A percentile compares a stretch with the other conserved stretches of the same genome.
These are phyloP conservation scores for Hyaena hyaena DNA, from an alignment of 2,113 vertebrate genomes.

Conservation along the genomic window DNA sequence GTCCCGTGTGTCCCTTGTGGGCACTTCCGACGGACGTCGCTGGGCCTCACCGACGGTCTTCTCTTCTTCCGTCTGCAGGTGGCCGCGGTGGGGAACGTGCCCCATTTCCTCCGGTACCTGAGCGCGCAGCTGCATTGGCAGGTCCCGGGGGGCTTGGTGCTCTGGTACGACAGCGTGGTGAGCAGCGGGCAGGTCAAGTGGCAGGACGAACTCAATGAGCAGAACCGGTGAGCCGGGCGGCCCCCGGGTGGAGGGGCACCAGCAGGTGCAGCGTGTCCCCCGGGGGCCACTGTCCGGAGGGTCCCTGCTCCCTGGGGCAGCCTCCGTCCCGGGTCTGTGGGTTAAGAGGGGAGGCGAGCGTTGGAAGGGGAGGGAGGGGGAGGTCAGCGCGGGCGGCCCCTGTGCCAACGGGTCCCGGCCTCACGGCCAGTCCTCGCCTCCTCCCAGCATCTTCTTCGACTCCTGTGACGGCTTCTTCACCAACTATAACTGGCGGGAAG, in stretches of 20 bases:
- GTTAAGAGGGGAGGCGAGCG: accelerated
- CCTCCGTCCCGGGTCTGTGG: accelerated
- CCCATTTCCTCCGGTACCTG: slow-evolving; percentile 91
- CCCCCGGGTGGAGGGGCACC: accelerated
- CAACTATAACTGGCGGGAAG: slow-evolving; percentile 97
- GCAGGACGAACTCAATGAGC: slow-evolving; percentile 95
- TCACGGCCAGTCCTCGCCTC: accelerated
- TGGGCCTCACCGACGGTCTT: neutral
- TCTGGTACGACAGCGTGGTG: slow-evolving; percentile 97
- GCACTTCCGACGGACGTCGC: accelerated
- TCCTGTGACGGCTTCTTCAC: slow-evolving; percentile 96
- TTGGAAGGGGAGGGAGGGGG: neutral
- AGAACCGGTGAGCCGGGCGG: slow-evolving; percentile 88
- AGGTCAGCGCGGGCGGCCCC: accelerated
- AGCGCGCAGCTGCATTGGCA: slow-evolving; percentile 87
- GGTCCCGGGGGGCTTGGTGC: slow-evolving; percentile 88
- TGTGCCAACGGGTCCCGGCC: accelerated
- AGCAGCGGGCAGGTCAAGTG: slow-evolving; percentile 88
- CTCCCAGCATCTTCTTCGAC: slow-evolving; percentile 91
- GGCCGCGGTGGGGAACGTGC: slow-evolving; percentile 85
- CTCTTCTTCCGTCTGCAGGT: slow-evolving; percentile 77
- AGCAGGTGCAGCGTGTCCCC: accelerated
- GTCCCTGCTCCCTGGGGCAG: neutral
- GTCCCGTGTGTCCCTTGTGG: neutral
- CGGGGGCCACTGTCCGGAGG: accelerated